A percentile compares a stretch with the other conserved stretches of the same genome.
phyloP scores from a whole-genome alignment of 2,888 invertebrate species.

The Ctena decussata region DNA sequence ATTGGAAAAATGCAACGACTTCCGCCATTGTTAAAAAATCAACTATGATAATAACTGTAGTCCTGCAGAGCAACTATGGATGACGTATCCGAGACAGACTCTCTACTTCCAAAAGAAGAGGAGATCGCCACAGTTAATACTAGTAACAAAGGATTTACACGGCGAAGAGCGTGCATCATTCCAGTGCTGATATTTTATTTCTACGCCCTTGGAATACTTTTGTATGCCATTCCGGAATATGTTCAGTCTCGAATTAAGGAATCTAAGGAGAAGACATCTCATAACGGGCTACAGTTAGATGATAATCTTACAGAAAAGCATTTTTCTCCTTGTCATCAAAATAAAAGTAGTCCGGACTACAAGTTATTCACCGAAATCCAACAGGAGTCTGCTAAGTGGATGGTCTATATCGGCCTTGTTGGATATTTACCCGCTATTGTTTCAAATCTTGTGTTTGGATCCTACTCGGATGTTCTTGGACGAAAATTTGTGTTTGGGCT shows the following conservation, averaged over 20 bases:
- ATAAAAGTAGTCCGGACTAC: constrained; percentile 27
- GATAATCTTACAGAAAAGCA: not conserved
- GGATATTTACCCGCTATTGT: constrained; percentile 47
- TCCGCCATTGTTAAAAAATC: no score
- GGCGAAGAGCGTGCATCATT: constrained; percentile 13
- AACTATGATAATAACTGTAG: no score
- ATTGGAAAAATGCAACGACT: no score
- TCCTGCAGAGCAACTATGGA: no score
- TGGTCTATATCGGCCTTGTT: constrained; percentile 40
- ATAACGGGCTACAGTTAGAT: no score
- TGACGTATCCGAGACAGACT: no score
- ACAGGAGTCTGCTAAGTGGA: constrained; percentile 49
- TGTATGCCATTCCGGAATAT: constrained; percentile 46
- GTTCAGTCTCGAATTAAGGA: constrained; percentile 29
- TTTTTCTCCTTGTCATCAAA: not conserved
- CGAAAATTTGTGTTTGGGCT: constrained; percentile 49
- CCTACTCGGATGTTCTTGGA: constrained; percentile 60
- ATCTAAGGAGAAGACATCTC: not conserved
- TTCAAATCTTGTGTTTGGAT: constrained; percentile 48
- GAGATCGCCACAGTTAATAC: no score
- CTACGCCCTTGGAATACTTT: constrained; percentile 18
- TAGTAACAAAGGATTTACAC: constrained; percentile 20
- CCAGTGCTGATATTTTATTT: constrained; percentile 42
- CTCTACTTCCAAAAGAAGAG: no score
- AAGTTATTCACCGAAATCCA: constrained; percentile 31